Evolutionary conservation across 2,888 invertebrate genomes (phyloP).

Genomic region (Agrotis segetum): DNA sequence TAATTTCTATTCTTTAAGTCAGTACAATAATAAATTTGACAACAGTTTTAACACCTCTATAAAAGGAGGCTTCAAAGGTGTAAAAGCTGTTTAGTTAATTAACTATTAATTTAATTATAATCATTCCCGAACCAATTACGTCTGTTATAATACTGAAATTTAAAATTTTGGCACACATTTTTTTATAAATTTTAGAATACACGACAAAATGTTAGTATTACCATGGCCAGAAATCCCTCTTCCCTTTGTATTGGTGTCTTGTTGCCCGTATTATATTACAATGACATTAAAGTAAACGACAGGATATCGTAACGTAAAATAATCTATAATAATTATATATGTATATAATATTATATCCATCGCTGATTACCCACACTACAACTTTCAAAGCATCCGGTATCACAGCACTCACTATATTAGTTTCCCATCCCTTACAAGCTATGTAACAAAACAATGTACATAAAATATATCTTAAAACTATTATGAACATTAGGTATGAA

Average conservation of each 20-base stretch:
- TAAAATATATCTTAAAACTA: slow-evolving; percentile 77
- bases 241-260: slow-evolving; percentile 38
- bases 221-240: slow-evolving; percentile 19
- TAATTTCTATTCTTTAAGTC: slow-evolving; percentile 88
- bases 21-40: slow-evolving; percentile 87
- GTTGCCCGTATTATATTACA: slow-evolving; percentile 39
- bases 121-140: slow-evolving; percentile 51
- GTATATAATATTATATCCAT: slow-evolving; percentile 65
- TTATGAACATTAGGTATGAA: slow-evolving; percentile 70
- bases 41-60: slow-evolving; percentile 87
- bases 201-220: slow-evolving; percentile 23
- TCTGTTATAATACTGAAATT: slow-evolving; percentile 50
- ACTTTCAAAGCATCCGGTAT: slow-evolving; percentile 82
- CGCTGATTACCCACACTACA: slow-evolving; percentile 71
- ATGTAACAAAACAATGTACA: slow-evolving; percentile 76
- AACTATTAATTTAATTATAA: slow-evolving; percentile 74
- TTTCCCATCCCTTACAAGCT: slow-evolving; percentile 79
- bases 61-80: slow-evolving; percentile 83
- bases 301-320: slow-evolving; percentile 53
- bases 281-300: slow-evolving; percentile 50
- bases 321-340: slow-evolving; percentile 57
- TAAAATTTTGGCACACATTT: slow-evolving; percentile 74
- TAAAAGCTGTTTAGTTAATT: slow-evolving; percentile 84
- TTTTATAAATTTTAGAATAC: slow-evolving; percentile 49
- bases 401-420: slow-evolving; percentile 85